These are phyloP conservation scores for Leucophenga montana DNA, from an alignment of 2,888 invertebrate genomes.

Conservation along the genomic window DNA sequence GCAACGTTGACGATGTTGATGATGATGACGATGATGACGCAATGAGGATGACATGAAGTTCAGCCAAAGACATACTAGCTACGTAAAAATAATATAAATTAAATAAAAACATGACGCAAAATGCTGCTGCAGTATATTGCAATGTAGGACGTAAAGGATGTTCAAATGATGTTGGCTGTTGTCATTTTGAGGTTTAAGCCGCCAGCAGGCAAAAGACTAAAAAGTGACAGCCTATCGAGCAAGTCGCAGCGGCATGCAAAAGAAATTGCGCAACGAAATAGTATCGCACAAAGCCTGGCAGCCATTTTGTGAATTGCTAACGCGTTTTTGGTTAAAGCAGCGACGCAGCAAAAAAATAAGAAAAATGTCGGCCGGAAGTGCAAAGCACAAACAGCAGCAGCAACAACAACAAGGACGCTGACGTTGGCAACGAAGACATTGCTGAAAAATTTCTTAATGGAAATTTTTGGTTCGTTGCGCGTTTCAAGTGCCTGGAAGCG, in stretches of 20 bases:
- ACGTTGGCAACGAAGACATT: background rate
- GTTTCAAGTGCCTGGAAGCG: constrained; percentile 22
- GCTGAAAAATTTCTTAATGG: constrained; percentile 30
- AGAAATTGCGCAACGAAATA: constrained; percentile 2
- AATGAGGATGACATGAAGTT: background rate
- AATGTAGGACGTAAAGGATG: background rate
- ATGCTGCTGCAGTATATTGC: background rate
- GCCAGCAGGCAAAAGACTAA: background rate
- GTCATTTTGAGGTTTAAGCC: constrained; percentile 16
- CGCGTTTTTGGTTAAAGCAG: constrained; percentile 2
- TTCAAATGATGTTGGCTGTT: background rate
- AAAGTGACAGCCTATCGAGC: background rate
- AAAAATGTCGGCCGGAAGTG: constrained; percentile 4
- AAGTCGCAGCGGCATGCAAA: background rate
- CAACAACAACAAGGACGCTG: too few relatives aligned
- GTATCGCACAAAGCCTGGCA: constrained; percentile 12
- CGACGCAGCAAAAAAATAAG: background rate
- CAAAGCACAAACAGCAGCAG: background rate
- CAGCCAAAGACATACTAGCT: background rate
- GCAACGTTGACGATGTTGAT: background rate
- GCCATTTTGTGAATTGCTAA: constrained; percentile 24
- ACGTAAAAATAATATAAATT: constrained; percentile 21
- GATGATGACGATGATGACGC: too few relatives aligned
- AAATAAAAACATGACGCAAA: constrained; percentile 21
- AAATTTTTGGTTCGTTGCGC: constrained; percentile 38